Conservation (phyloP, 2,113 vertebrate genomes). For the Pycnonotus jocosus region DNA sequence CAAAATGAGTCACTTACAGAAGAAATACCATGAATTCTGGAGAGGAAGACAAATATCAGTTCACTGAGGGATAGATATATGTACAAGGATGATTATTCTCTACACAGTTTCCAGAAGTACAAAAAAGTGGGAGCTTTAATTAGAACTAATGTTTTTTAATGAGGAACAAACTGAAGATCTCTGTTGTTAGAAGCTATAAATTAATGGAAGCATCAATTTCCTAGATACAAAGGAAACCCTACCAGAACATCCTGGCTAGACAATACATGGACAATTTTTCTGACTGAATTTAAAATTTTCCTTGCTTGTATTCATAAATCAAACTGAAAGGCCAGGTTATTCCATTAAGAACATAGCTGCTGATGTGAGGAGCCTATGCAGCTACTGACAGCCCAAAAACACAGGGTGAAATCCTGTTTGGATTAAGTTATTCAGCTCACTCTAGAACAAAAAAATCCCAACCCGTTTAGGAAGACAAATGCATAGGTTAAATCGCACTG, state of each 20-base stretch:
- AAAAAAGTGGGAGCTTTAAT: neutral
- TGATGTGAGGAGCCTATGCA: neutral
- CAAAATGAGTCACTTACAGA: neutral
- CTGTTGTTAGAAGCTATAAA: neutral
- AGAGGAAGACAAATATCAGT: neutral
- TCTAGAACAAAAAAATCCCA: neutral
- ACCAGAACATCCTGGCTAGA: neutral
- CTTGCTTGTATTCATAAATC: neutral
- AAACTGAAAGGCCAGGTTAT: neutral
- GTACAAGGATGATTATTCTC: neutral
- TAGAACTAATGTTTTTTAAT: neutral
- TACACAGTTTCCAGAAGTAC: neutral
- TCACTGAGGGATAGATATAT: neutral
- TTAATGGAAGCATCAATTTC: neutral
- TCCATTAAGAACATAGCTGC: neutral
- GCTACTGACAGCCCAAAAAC: neutral
- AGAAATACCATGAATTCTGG: neutral
- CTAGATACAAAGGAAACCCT: neutral
- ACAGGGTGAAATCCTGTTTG: neutral
- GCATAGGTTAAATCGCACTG: neutral
- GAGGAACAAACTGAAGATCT: neutral
- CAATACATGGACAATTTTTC: neutral
- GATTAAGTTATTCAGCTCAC: neutral
- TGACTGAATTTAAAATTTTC: neutral
- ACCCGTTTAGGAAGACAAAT: neutral